These are phyloP conservation scores for Drosophila persimilis DNA, from an alignment of 1,140 invertebrate species.

Conservation along the genomic window DNA sequence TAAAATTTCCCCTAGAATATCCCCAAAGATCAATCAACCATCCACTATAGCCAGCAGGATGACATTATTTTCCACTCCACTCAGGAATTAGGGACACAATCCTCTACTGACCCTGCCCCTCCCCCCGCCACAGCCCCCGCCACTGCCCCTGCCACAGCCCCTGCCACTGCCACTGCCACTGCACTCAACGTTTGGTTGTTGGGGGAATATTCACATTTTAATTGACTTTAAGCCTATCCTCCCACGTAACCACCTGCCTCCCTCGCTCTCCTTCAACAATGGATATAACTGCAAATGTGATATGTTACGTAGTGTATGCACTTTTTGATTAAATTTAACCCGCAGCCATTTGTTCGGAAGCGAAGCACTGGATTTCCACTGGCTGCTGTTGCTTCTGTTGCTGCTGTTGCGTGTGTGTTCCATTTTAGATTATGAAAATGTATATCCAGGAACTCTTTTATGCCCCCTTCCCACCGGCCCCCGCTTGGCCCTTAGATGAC, in stretches of 20 bases:
- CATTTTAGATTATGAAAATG: conserved; percentile 59
- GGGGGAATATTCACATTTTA: conserved; percentile 7
- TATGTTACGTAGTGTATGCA: conserved; percentile 16
- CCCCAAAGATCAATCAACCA: no score
- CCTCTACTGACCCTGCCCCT: no score
- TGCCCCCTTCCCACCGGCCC: not conserved
- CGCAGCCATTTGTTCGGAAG: conserved; percentile 32
- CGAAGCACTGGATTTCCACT: conserved; percentile 14
- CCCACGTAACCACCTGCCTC: no score
- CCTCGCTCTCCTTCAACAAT: not conserved
- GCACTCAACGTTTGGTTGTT: no score
- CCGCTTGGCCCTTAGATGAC: conserved; percentile 6
- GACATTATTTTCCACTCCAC: no score
- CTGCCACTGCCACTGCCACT: no score
- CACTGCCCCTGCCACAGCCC: no score
- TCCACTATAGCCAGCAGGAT: no score
- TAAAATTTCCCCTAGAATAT: no score
- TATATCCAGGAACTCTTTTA: conserved; percentile 16
- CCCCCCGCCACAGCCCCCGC: no score
- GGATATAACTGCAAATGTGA: conserved; percentile 22
- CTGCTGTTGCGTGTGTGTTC: conserved; percentile 4
- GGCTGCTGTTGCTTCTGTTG: no score
- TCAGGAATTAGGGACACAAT: no score
- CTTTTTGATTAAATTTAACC: conserved; percentile 69
- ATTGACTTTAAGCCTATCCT: conserved; percentile 23